phyloP scores from a whole-genome alignment of 2,888 invertebrate genomes.

The Acronicta alni region DNA sequence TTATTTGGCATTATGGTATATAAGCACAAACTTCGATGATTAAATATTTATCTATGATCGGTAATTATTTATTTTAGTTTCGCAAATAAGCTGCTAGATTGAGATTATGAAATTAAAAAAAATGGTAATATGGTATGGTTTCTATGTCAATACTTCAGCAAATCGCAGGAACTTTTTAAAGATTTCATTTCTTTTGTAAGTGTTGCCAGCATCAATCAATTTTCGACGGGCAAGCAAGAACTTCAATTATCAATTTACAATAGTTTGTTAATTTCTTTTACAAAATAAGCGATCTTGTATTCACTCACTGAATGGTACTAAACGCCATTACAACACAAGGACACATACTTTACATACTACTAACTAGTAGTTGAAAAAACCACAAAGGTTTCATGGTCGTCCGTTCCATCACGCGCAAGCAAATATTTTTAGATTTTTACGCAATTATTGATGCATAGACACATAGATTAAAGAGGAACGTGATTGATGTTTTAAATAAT shows the following conservation, averaged over 20 bases:
- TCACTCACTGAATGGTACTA: constrained; percentile 23
- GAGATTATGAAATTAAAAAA: neutral
- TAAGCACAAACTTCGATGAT: neutral
- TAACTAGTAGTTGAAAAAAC: constrained; percentile 43
- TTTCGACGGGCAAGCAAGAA: constrained; percentile 24
- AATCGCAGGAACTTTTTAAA: neutral
- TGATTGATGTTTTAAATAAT: neutral
- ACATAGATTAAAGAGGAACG: too few species aligned
- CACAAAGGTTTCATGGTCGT: constrained; percentile 44
- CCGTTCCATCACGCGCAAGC: constrained; percentile 48
- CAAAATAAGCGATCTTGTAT: constrained; percentile 24
- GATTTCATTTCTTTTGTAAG: neutral
- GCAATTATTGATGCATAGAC: constrained; percentile 22
- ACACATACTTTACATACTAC: constrained; percentile 43
- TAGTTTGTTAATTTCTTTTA: constrained; percentile 34
- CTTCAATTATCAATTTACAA: constrained; percentile 41
- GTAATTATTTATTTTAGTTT: neutral
- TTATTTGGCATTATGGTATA: too few species aligned
- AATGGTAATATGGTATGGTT: neutral
- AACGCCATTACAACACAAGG: constrained; percentile 38
- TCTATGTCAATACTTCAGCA: neutral
- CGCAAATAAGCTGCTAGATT: neutral
- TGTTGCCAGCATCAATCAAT: constrained; percentile 5
- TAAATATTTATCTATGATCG: neutral
- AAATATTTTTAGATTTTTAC: constrained; percentile 29